Evolutionary conservation across 2,797 vertebrate genomes (phyloP).

Genomic region (Sardinella longiceps): DNA sequence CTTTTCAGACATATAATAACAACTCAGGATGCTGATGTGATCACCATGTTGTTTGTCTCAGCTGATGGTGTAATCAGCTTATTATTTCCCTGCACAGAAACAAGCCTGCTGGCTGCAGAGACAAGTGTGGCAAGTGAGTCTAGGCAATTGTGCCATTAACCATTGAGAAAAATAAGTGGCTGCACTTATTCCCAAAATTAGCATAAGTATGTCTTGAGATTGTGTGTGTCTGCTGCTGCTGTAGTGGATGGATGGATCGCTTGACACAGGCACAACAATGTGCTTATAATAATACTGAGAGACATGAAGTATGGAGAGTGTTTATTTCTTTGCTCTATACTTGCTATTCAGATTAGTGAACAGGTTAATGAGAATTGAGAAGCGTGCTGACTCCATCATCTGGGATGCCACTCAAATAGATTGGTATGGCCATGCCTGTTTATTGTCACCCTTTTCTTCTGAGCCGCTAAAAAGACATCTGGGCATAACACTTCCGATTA

Average conservation of each 20-base stretch:
- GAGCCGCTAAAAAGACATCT: neutral
- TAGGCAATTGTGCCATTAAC: neutral
- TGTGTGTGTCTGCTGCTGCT: neutral
- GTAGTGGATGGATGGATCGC: neutral
- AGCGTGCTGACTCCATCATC: neutral
- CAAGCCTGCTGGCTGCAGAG: slow-evolving; percentile 6
- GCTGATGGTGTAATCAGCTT: neutral
- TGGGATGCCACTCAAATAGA: neutral
- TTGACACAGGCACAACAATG: neutral
- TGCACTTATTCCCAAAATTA: neutral
- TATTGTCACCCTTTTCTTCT: neutral
- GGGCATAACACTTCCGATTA: slow-evolving; percentile 15
- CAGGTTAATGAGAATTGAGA: neutral
- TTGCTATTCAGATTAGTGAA: neutral
- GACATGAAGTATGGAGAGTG: neutral
- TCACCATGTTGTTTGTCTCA: slow-evolving; percentile 12
- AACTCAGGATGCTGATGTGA: neutral
- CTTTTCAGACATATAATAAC: no score
- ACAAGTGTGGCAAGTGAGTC: neutral
- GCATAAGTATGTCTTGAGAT: neutral
- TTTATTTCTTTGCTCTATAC: neutral
- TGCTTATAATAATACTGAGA: neutral
- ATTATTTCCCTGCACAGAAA: neutral
- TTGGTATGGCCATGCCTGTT: neutral
- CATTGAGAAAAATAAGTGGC: neutral